phyloP scores from a whole-genome alignment of 2,888 invertebrate genomes.

The Aradus depressus region DNA sequence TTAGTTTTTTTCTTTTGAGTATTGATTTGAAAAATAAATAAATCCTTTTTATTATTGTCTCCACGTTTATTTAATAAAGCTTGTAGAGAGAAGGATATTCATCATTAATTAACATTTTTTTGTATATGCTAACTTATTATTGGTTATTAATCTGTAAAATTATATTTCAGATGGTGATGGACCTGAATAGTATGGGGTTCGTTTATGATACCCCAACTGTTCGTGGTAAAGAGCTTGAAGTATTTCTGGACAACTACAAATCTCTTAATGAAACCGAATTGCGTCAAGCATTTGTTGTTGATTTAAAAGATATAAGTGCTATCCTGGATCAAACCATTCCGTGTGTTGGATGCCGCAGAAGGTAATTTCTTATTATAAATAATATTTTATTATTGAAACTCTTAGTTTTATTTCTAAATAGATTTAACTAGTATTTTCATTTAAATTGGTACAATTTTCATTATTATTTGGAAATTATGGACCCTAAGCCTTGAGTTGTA shows the following conservation, averaged over 20 bases:
- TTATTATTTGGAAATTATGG: background rate
- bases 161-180: constrained; percentile 76
- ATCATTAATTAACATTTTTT: no score
- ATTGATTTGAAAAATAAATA: background rate
- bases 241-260: constrained; percentile 71
- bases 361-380: constrained; percentile 42
- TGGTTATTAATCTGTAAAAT: constrained; percentile 18
- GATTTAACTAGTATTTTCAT: background rate
- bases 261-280: constrained; percentile 66
- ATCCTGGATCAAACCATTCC: constrained; percentile 84
- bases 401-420: background rate
- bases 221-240: constrained; percentile 71
- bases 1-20: background rate
- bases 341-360: constrained; percentile 86
- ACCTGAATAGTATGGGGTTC: constrained; percentile 73
- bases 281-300: constrained; percentile 68
- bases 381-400: background rate
- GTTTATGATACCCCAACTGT: constrained; percentile 71
- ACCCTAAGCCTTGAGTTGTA: no score
- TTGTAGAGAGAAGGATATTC: no score
- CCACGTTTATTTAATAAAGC: background rate
- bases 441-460: background rate
- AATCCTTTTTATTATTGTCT: background rate
- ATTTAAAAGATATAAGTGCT: constrained; percentile 67
- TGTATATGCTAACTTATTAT: background rate